Conservation (phyloP, 2,113 vertebrate genomes). For the Nycticryphes semicollaris region DNA sequence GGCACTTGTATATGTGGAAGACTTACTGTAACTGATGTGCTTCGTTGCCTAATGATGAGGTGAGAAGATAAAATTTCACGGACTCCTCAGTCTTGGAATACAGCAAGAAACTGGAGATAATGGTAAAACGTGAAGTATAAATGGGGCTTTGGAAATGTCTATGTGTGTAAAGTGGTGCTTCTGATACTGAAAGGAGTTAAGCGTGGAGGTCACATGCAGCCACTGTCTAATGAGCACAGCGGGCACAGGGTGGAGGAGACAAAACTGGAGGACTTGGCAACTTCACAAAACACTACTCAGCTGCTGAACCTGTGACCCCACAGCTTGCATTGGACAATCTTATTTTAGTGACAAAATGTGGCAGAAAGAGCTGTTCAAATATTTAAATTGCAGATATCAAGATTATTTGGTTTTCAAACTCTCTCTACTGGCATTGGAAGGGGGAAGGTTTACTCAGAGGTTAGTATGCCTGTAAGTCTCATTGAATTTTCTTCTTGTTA, state of each 20-base stretch:
- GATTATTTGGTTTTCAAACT: neutral
- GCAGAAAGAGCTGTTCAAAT: neutral
- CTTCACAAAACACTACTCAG: neutral
- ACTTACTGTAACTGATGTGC: neutral
- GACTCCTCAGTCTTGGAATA: neutral
- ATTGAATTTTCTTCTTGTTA: neutral
- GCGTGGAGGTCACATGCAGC: neutral
- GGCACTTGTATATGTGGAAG: neutral
- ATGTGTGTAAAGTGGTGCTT: rapidly evolving
- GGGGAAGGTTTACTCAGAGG: neutral
- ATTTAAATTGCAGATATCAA: neutral
- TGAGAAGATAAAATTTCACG: neutral
- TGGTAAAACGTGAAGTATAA: neutral
- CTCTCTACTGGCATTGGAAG: neutral
- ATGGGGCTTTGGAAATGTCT: neutral
- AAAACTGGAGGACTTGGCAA: neutral
- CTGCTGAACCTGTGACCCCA: neutral
- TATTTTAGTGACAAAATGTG: neutral
- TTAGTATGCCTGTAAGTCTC: neutral
- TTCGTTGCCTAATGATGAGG: neutral
- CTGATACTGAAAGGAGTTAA: neutral
- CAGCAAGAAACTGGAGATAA: neutral
- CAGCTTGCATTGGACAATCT: neutral
- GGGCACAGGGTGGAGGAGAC: neutral
- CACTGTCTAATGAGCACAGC: neutral